A percentile compares a stretch with the other conserved stretches of the same genome.
These are phyloP conservation scores for Antheraea yamamai DNA, from an alignment of 2,888 invertebrate genomes.

Conservation along the genomic window DNA sequence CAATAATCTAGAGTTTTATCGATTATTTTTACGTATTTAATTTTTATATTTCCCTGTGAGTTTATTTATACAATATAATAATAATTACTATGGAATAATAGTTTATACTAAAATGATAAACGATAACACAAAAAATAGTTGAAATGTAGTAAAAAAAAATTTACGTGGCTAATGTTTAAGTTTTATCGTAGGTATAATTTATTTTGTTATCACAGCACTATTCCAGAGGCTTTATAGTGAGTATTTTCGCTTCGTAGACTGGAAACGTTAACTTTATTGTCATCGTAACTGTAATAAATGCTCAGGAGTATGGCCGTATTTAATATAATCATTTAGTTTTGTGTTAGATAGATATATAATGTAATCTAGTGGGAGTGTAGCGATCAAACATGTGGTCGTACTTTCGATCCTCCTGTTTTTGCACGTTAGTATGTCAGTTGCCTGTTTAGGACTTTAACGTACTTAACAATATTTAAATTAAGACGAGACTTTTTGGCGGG, in stretches of 20 bases:
- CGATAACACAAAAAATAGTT: background rate
- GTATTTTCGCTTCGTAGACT: background rate
- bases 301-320: background rate
- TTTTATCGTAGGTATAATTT: background rate
- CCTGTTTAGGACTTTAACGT: background rate
- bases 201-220: background rate
- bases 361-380: background rate
- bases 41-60: too few species aligned
- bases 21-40: too few species aligned
- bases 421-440: background rate
- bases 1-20: too few species aligned
- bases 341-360: background rate
- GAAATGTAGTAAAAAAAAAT: background rate
- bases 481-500: too few species aligned
- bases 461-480: too few species aligned
- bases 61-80: too few species aligned
- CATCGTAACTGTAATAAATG: background rate
- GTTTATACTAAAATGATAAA: background rate
- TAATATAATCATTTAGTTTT: background rate
- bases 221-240: background rate
- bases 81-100: too few species aligned
- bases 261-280: background rate
- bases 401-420: background rate
- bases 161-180: background rate
- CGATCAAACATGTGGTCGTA: background rate